Conservation (phyloP, 2,113 vertebrate genomes). For the Tetrax tetrax region DNA sequence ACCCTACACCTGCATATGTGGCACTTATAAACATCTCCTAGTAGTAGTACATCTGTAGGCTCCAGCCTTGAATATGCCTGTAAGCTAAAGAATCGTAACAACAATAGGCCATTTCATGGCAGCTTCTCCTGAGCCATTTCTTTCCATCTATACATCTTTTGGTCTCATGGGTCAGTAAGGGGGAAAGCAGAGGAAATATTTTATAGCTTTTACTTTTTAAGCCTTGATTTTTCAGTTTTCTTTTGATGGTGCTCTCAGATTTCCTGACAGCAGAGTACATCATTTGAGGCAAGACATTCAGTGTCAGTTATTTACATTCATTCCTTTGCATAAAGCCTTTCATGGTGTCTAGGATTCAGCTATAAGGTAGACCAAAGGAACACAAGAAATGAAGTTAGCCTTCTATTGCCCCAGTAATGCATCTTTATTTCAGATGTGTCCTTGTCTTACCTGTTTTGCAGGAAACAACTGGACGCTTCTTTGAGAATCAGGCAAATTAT, state of each 20-base stretch:
- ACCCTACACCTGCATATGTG: neutral
- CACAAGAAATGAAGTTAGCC: neutral
- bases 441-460: constrained; percentile 57
- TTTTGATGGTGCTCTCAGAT: neutral
- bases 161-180: neutral
- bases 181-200: neutral
- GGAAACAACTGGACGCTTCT: constrained; percentile 80
- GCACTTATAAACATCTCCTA: neutral
- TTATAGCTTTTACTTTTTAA: neutral
- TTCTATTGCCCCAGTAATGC: neutral
- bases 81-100: neutral
- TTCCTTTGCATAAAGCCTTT: neutral
- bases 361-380: neutral
- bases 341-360: neutral
- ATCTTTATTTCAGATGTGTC: neutral
- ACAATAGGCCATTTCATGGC: neutral
- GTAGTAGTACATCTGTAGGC: neutral
- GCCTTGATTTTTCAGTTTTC: neutral
- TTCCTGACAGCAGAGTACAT: neutral
- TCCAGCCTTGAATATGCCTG: neutral
- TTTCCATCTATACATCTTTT: neutral
- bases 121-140: neutral
- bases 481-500: constrained; percentile 85
- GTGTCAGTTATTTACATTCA: neutral
- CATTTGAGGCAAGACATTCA: neutral